Evolutionary conservation across 2,113 vertebrate species (phyloP).

Genomic region (Archilochus colubris): DNA sequence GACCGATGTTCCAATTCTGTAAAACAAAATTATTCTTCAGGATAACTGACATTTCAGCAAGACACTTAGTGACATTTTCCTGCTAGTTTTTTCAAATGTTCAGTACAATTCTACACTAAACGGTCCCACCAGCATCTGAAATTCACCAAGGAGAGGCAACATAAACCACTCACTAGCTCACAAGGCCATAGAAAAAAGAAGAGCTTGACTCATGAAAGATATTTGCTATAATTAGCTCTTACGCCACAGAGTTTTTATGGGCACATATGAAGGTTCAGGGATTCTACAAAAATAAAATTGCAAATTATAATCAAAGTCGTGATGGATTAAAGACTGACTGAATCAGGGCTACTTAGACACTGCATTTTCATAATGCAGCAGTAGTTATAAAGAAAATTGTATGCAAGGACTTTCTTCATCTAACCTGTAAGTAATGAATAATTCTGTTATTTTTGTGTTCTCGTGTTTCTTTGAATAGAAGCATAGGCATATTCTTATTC

Average conservation of each 20-base stretch:
- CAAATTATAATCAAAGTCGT: background rate
- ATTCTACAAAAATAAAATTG: background rate
- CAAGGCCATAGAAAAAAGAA: background rate
- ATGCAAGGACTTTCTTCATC: background rate
- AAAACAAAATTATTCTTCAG: constrained; percentile 68
- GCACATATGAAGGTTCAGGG: background rate
- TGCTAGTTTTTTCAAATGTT: background rate
- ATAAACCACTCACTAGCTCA: background rate
- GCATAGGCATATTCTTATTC: background rate
- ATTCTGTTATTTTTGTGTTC: background rate
- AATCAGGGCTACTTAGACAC: background rate
- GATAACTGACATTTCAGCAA: constrained; percentile 43
- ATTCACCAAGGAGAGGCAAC: background rate
- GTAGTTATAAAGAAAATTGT: background rate
- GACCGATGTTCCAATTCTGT: constrained; percentile 93
- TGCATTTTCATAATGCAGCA: background rate
- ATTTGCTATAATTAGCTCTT: background rate
- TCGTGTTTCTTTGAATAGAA: background rate
- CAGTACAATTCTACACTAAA: background rate
- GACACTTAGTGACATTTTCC: constrained; percentile 26
- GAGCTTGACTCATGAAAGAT: background rate
- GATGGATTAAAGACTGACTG: background rate
- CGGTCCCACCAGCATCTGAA: background rate
- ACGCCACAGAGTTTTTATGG: background rate
- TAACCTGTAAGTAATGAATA: background rate